Conservation (phyloP, 2,113 vertebrate species). For the Panthera leo region DNA sequence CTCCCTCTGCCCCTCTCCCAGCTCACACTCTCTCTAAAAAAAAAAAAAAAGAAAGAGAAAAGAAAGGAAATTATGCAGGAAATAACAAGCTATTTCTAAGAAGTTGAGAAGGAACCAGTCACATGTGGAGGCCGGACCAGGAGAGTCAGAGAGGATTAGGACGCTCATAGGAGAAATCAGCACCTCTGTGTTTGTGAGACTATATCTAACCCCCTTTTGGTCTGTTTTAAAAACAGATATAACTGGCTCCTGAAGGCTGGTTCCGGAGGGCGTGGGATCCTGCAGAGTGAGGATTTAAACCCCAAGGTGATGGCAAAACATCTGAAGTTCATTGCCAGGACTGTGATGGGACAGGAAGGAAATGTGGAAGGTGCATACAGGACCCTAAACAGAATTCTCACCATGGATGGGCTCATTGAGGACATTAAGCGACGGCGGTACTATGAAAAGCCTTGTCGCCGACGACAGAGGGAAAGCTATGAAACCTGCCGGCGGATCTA, state of each 20-base stretch:
- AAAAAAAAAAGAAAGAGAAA: too few relatives aligned
- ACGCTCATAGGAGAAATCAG: neutral
- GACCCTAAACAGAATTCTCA: conserved; percentile 80
- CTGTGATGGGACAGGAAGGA: too few relatives aligned
- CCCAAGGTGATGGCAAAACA: too few relatives aligned
- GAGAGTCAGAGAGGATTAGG: neutral
- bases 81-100: neutral
- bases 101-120: neutral
- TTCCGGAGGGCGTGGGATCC: too few relatives aligned
- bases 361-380: too few relatives aligned
- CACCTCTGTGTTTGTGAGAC: neutral
- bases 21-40: too few relatives aligned
- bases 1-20: too few relatives aligned
- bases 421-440: conserved; percentile 88
- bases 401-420: conserved; percentile 88
- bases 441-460: conserved; percentile 92
- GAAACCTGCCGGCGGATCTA: conserved; percentile 91
- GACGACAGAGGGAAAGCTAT: conserved; percentile 88
- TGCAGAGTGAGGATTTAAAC: too few relatives aligned
- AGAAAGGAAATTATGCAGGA: neutral
- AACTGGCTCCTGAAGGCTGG: too few relatives aligned
- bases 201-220: neutral
- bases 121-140: neutral
- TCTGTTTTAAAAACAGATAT: neutral
- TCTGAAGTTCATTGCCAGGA: too few relatives aligned